A percentile compares a stretch with the other conserved stretches of the same genome.
Conservation (phyloP, 1,140 invertebrate species). For the Brachionus rotundiformis region DNA sequence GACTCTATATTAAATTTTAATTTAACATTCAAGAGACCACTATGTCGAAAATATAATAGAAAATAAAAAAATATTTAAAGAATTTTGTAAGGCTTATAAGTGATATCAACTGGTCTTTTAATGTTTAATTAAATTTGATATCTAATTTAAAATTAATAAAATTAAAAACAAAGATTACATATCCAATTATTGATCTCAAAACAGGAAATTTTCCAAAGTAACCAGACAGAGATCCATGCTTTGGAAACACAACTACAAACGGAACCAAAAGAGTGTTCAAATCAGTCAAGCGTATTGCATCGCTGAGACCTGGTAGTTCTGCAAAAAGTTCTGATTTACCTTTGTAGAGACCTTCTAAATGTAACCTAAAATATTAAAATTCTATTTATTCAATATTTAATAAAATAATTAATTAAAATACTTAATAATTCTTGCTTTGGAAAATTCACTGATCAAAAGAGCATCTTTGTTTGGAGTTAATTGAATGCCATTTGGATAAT, state of each 20-base stretch:
- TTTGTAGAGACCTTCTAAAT: constrained; percentile 12
- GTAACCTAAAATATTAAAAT: constrained; percentile 10
- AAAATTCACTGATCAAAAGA: constrained; percentile 34
- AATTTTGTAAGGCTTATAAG: no score
- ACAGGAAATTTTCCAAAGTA: constrained; percentile 35
- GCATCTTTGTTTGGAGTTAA: constrained; percentile 26
- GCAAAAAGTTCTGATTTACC: constrained; percentile 33
- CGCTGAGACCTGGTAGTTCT: constrained; percentile 32
- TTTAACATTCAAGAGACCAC: no score
- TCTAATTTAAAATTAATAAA: no score
- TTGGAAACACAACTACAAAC: constrained; percentile 41
- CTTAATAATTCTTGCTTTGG: constrained; percentile 35
- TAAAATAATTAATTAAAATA: not conserved
- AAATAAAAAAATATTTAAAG: no score
- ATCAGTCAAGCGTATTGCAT: constrained; percentile 44
- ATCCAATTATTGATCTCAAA: constrained; percentile 33
- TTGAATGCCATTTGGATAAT: constrained; percentile 45
- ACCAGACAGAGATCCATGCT: not conserved
- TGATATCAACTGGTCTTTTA: no score
- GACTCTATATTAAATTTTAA: no score
- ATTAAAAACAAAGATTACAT: not conserved
- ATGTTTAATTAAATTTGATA: no score
- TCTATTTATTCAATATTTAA: not conserved
- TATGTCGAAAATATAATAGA: no score
- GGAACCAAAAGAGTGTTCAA: constrained; percentile 26